Conservation (phyloP, 2,113 vertebrate genomes). For the Gopherus evgoodei region DNA sequence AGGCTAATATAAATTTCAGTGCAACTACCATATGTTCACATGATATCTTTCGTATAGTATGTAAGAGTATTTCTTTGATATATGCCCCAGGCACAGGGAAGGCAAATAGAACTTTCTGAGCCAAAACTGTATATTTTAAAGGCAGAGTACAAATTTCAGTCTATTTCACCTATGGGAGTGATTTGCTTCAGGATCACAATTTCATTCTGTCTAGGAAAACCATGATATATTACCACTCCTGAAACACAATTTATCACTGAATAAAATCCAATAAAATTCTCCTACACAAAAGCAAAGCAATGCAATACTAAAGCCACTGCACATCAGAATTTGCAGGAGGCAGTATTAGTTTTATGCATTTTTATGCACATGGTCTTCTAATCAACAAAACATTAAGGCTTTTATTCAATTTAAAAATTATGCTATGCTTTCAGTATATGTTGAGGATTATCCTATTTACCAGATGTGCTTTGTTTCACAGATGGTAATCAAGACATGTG, state of each 20-base stretch:
- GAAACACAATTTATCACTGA: conserved; percentile 13
- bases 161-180: not conserved
- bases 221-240: not conserved
- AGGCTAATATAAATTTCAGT: not conserved
- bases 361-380: not conserved
- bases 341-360: not conserved
- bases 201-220: not conserved
- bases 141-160: not conserved
- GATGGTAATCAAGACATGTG: not conserved
- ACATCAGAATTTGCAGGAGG: not conserved
- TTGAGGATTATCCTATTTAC: not conserved
- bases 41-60: not conserved
- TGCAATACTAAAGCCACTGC: not conserved
- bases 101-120: not conserved
- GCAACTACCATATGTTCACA: not conserved
- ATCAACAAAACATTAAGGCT: not conserved
- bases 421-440: not conserved
- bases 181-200: conserved; percentile 14
- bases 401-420: not conserved
- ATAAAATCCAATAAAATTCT: not conserved
- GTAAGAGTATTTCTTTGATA: not conserved
- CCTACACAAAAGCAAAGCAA: not conserved
- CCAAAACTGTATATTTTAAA: not conserved
- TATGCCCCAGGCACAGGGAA: not conserved
- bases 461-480: not conserved